A percentile compares a stretch with the other conserved stretches of the same genome.
phyloP scores from a whole-genome alignment of 2,888 invertebrate species.

The Agrotis exclamationis region DNA sequence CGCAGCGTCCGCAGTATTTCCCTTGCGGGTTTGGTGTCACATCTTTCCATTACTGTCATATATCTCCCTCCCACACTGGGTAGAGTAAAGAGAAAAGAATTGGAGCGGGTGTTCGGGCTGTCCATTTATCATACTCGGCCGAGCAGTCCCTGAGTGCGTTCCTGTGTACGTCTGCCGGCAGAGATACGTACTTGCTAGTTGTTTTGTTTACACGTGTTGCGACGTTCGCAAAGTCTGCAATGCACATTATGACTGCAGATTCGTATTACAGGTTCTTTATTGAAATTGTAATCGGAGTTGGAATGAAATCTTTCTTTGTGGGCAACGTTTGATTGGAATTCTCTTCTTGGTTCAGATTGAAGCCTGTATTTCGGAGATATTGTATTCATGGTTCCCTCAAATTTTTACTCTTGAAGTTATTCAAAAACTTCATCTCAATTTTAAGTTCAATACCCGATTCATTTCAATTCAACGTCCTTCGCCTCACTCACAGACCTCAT shows the following conservation, averaged over 20 bases:
- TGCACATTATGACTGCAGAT: conserved; percentile 66
- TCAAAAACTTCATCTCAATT: not conserved
- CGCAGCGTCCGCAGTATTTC: conserved; percentile 70
- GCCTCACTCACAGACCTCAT: conserved; percentile 10
- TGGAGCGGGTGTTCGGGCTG: conserved; percentile 74
- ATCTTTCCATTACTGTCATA: conserved; percentile 85
- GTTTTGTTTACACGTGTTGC: conserved; percentile 82
- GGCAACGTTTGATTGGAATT: conserved; percentile 12
- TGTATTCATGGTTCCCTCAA: not conserved
- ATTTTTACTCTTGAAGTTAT: not conserved
- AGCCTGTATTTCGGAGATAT: not conserved
- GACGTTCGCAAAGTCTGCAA: conserved; percentile 71
- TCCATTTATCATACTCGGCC: conserved; percentile 87
- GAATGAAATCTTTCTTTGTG: conserved; percentile 45
- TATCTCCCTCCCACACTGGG: conserved; percentile 73
- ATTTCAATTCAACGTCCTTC: not conserved
- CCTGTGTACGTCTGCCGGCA: conserved; percentile 80
- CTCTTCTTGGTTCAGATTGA: conserved; percentile 13
- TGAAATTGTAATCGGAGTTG: conserved; percentile 45
- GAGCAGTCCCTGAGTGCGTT: conserved; percentile 85
- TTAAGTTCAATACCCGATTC: not conserved
- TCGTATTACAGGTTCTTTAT: conserved; percentile 59
- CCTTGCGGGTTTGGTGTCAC: conserved; percentile 76
- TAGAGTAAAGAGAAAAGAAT: conserved; percentile 81
- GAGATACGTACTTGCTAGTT: conserved; percentile 74